Evolutionary conservation across 2,113 vertebrate species (phyloP).

Genomic region (Grallaria varia): DNA sequence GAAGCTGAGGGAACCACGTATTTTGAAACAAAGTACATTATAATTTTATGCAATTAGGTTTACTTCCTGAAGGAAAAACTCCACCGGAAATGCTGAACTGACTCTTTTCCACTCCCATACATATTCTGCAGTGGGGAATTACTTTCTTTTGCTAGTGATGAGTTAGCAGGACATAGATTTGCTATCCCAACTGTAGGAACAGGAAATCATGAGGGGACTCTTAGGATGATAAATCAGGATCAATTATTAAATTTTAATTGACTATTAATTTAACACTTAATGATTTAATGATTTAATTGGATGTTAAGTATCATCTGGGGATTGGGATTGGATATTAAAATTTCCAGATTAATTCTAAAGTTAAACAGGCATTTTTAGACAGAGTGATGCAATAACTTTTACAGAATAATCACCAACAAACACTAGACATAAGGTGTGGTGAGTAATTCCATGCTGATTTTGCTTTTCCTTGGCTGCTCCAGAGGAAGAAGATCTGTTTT

Average conservation of each 20-base stretch:
- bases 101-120: neutral
- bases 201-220: neutral
- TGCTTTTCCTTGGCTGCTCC: neutral
- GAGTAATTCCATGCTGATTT: neutral
- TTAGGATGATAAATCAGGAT: neutral
- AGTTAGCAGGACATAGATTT: neutral
- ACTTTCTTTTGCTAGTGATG: neutral
- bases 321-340: neutral
- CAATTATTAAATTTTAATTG: neutral
- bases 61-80: neutral
- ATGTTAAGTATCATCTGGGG: neutral
- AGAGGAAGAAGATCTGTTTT: neutral
- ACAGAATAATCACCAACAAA: neutral
- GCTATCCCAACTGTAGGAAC: neutral
- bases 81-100: neutral
- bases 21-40: neutral
- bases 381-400: neutral
- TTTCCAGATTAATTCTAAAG: neutral
- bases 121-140: neutral
- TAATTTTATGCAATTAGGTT: neutral
- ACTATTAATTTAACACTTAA: neutral
- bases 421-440: neutral
- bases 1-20: neutral
- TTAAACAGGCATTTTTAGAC: neutral
- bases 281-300: neutral